Evolutionary conservation across 2,888 invertebrate species (phyloP), one percentile per base, ranked within the genome.

Genomic region (Ptilodon capucinus): DNA sequence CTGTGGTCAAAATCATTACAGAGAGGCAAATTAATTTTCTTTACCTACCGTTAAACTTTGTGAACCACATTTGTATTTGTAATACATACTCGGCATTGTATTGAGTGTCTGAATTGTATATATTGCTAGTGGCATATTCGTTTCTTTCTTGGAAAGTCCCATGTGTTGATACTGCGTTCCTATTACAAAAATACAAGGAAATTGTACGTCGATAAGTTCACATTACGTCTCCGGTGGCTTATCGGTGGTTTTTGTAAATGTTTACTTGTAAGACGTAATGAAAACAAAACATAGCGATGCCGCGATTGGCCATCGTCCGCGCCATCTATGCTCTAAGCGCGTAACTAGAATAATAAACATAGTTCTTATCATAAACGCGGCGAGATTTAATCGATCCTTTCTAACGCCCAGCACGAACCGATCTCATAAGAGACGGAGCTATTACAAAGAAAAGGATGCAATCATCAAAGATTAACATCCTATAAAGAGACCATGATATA

Each of bases 131-230:
- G n/a, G 30, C 2, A 18, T 39, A 9, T 14, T 39, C 40, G 36
- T 40, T 46, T n/a, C 51, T 47, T 70, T 74, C 73, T 68, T 56
- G 73, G 76, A 73, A 75, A 71, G 66, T 44, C 70, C 69, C 60
- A 36, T 13, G 51, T 60, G 57, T 54, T 48, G 47, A 55, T 51
- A 32, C 49, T 40, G 39, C 14, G 39, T 28, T 48, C 38, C 44
- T 44, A 41, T 35, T 14, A 45, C 19, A 13, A 13, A n/a, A 16
- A 47, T 28, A 51, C 39, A 54, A 69, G 70, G 68, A 67, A 68
- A 62, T 51, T 47, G 40, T 34, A 16, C 35, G 43, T 40, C 39
- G 30, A 41, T 18, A 32, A 48, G 42, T 56, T 48, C 44, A n/a
- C 17, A 14, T 32, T 28, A 17, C 8, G 39, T 21, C 32, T 39